phyloP scores from a whole-genome alignment of 2,113 vertebrate species.

The Chlamydotis undulata region DNA sequence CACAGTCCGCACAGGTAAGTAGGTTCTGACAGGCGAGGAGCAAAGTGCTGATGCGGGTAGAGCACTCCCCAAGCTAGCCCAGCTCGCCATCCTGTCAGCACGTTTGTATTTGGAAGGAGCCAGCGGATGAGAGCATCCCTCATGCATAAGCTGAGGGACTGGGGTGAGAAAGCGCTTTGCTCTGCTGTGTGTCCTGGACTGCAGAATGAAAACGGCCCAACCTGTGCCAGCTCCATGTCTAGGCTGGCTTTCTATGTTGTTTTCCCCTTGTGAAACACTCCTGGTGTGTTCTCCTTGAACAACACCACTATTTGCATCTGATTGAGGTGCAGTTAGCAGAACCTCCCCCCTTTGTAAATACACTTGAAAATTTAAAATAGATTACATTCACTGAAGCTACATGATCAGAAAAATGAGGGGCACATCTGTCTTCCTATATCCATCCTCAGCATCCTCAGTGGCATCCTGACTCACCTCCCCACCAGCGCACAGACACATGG shows the following conservation, averaged over 20 bases:
- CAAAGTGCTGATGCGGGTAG: background rate
- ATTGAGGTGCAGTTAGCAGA: background rate
- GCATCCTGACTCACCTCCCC: background rate
- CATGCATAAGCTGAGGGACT: background rate
- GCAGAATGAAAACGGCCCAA: background rate
- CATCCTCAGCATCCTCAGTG: background rate
- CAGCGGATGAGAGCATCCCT: background rate
- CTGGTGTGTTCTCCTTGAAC: background rate
- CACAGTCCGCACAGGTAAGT: background rate
- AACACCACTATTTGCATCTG: background rate
- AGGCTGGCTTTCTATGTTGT: background rate
- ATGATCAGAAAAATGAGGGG: background rate
- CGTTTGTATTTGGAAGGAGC: background rate
- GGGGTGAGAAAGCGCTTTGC: background rate
- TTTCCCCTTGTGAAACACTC: background rate
- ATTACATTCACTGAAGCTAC: background rate
- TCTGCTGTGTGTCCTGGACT: background rate
- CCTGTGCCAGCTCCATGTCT: background rate
- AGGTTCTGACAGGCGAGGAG: background rate
- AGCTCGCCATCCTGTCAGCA: background rate
- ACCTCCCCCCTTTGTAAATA: background rate
- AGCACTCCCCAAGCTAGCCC: background rate
- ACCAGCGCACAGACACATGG: background rate
- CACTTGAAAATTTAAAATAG: background rate
- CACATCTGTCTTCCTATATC: background rate